Base-by-base conservation (phyloP, 1,140 invertebrate genomes). In the Vanessa atalanta region DNA sequence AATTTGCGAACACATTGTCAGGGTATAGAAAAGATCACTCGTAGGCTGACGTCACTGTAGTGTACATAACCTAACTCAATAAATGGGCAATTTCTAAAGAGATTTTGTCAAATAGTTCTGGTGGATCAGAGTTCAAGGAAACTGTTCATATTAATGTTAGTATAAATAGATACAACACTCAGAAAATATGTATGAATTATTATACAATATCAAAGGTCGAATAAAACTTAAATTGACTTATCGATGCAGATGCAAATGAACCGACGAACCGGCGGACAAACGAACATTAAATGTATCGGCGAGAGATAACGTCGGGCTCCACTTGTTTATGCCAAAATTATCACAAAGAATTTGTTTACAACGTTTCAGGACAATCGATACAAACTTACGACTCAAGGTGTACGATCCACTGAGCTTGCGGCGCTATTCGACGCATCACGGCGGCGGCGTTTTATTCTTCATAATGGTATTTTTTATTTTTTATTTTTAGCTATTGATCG, bases 231-330 rank as follows among this genome's bases (percentile, higher is more conserved):
- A 57, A 61, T 37, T 20, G 57, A 37, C 13, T 15, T n/a, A 61
- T n/a, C 16, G 57, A 37, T 61, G 31, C 14, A 1, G 26, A 61
- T 37, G 57, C 57, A 61, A 61, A 61, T 61, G 8, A 23, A 37
- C 13, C 6, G 11, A 20, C 57, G 26, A 3, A n/a, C 26, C 26
- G 26, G 26, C 14, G 12, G 23, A 69, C 66, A n/a, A 60, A 60
- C 66, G 66, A 69, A 37, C 66, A 47, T 69, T 57, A 69, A 69
- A 26, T 47, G 66, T 53, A 55, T 47, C 66, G 20, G 14, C 50
- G 37, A 37, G 53, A 53, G 15, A 68, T 61, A 61, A 37, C 57
- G 23, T 57, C 3, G 20, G 48, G 12, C 48, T 15, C n/a, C 14
- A n/a, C 48, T 51, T 12, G 55, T 57, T 12, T 57, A 57, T 26